Evolutionary conservation across 2,797 vertebrate species (phyloP), one percentile per base, ranked within the genome.

Genomic region (Antrozous pallidus): DNA sequence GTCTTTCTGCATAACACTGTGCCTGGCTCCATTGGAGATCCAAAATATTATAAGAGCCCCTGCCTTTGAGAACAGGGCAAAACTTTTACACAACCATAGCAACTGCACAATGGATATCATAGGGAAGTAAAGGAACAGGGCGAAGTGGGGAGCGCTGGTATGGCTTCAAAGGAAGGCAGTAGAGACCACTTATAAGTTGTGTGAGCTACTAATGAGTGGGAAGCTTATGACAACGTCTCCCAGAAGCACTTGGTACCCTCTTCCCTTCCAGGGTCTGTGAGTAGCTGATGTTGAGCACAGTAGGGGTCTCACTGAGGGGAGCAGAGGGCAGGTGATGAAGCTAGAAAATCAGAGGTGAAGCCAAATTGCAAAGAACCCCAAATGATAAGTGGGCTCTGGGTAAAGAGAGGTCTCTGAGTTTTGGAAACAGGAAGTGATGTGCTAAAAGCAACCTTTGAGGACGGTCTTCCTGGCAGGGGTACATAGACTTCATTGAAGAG

Each of bases 191-290:
- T n/a, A 24, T 1, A 0, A 1, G 8, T 0, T n/a, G 31, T 20
- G 40, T 28, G 36, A 33, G 36, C 26, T 18, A 18, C 42, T 18
- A 3, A 3, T 1, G 40, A 45, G 74, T 10, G 51, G 82, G 26
- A 45, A 86, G 42, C 33, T 63, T 18, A 20, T 0, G 3, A 4
- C 11, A 73, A 75, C 40, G 22, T 11, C 54, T 87, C 51, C 24
- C 0, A 40, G 61, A 84, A 28, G 31, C 73, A 8, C 49, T 38
- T 3, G 18, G 2, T 9, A 3, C 4, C 12, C 26, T 3, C 1
- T 28, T 31, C 33, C 58, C 20, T 70, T 14, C 63, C n/a, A 28
- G 56, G 56, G 20, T 73, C 47, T 65, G 26, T 18, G 65, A 18
- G 18, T 24, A 10, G 31, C 65, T 13, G 28, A 13, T n/a, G 4